Evolutionary conservation across 2,797 vertebrate genomes (phyloP), one percentile per base, ranked within the genome.

Genomic region (Bucorvus abyssinicus): DNA sequence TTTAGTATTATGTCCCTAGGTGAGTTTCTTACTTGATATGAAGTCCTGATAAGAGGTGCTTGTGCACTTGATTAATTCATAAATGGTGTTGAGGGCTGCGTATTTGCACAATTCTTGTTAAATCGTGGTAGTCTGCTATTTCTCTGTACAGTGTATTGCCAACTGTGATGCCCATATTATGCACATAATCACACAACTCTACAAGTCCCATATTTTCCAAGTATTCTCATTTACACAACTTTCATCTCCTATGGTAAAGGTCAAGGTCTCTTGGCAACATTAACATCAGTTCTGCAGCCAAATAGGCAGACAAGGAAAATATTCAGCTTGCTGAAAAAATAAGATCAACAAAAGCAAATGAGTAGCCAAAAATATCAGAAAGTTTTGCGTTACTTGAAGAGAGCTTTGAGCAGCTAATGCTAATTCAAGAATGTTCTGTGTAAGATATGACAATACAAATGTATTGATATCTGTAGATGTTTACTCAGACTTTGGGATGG

Each of bases 21-120:
- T 73, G 10, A 96, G 93, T 97, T 96, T 87, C 91, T 97, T 95
- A 94, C 94, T 97, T 61, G 36, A 94, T 97, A 87, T 89, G 93
- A 97, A 96, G 96, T 89, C 94, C 95, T 98, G 93, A 90, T 97
- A 97, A 97, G 96, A 97, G 95, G 95, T 97, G 83, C 96, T 97
- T 95, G 96, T 97, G 94, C 94, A 94, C 97, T 97, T 97, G 96
- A 97, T 98, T 98, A 98, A 97, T 97, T 98, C 96, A 97, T 97
- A 97, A 97, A 97, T 94, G 96, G 79, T 89, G 70, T 93, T 78
- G 81, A 97, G 88, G 93, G 79, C 81, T 97, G 90, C 79, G 89
- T 95, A 96, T 96, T 96, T 97, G 91, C 97, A 96, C 97, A 97
- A 90, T 95, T 95, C 97, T 96, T 96, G 95, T 97, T 97, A 97